These are phyloP conservation scores for Peromyscus melanophrys DNA, from an alignment of 2,797 vertebrate genomes.

Conservation along the genomic window DNA sequence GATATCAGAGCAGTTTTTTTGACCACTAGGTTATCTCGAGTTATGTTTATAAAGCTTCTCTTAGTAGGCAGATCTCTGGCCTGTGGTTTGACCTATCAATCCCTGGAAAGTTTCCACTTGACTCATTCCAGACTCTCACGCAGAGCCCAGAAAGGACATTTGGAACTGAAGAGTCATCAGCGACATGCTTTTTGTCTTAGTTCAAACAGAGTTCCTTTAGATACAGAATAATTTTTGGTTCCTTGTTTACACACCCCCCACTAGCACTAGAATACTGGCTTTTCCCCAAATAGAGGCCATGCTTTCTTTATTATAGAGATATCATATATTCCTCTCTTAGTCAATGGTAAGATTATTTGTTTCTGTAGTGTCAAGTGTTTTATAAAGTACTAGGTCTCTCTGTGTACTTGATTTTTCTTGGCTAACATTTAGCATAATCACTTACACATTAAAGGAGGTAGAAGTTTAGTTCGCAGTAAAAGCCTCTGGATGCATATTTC, in stretches of 20 bases:
- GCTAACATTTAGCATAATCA: constrained; percentile 71
- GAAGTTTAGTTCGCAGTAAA: constrained; percentile 59
- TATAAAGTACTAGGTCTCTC: constrained; percentile 61
- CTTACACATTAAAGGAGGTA: constrained; percentile 72
- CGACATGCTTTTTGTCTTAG: background rate
- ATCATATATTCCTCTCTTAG: constrained; percentile 14
- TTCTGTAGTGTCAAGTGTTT: constrained; percentile 74
- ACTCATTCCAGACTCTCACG: background rate
- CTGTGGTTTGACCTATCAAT: constrained; percentile 13
- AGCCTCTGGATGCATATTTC: background rate
- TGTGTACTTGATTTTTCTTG: constrained; percentile 76
- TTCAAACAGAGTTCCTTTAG: background rate
- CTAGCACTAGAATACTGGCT: constrained; percentile 22
- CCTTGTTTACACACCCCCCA: background rate
- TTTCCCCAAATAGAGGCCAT: constrained; percentile 27
- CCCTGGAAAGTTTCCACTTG: background rate
- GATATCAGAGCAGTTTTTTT: background rate
- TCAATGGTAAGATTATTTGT: constrained; percentile 71
- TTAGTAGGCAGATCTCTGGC: background rate
- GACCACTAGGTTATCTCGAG: background rate
- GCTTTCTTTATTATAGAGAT: constrained; percentile 69
- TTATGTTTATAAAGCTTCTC: background rate
- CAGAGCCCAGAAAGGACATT: background rate
- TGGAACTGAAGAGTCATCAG: background rate
- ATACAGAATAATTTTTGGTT: background rate